Conservation (phyloP, 2,888 invertebrate species). For the Hymenopus coronatus region DNA sequence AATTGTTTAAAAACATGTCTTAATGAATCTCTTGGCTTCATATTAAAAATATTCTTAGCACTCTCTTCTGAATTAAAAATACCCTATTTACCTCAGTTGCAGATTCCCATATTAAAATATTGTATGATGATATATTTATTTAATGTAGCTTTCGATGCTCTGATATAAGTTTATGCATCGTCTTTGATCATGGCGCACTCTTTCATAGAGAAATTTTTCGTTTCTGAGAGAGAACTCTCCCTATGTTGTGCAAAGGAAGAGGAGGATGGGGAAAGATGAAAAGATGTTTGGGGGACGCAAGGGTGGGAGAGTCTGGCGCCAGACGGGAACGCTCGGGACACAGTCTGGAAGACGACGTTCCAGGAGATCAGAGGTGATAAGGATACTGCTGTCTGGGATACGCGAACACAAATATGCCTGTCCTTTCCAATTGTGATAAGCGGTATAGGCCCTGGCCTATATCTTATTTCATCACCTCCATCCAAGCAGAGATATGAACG, state of each 20-base stretch:
- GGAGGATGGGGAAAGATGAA: conserved; percentile 4
- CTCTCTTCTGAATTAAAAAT: too few species aligned
- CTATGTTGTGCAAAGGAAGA: not conserved
- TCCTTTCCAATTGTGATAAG: not conserved
- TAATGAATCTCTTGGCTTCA: too few species aligned
- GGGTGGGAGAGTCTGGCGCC: conserved; percentile 19
- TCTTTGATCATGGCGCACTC: not conserved
- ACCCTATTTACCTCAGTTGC: too few species aligned
- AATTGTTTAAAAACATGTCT: too few species aligned
- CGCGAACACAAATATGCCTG: not conserved
- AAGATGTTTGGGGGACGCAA: conserved; percentile 5
- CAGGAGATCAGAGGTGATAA: conserved; percentile 2
- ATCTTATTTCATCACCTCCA: not conserved
- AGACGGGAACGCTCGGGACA: conserved; percentile 20
- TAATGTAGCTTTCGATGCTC: too few species aligned
- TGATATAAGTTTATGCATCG: too few species aligned
- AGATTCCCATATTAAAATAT: too few species aligned
- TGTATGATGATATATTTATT: too few species aligned
- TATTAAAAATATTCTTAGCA: too few species aligned
- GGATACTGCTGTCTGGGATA: not conserved
- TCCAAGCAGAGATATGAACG: too few species aligned
- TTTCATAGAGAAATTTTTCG: not conserved
- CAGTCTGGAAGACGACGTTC: conserved; percentile 15
- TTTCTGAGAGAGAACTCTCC: not conserved
- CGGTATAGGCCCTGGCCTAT: too few species aligned